Evolutionary conservation across 2,888 invertebrate species (phyloP).

Genomic region (Drosophila atroscutellata): DNA sequence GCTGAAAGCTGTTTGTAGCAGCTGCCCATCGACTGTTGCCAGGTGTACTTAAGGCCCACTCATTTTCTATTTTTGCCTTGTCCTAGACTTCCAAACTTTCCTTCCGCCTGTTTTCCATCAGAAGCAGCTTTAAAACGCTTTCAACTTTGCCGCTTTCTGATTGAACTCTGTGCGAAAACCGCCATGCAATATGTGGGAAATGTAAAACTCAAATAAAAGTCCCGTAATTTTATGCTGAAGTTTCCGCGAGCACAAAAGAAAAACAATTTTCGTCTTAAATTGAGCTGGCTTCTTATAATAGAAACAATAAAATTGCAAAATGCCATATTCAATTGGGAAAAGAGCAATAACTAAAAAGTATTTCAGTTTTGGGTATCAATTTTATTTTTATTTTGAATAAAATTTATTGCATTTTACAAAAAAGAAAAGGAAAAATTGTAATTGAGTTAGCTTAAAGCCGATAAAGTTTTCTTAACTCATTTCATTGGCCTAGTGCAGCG

Average conservation of each 20-base stretch:
- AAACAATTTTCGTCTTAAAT: background rate
- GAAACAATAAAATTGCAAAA: background rate
- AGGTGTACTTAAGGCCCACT: constrained; percentile 36
- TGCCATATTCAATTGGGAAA: background rate
- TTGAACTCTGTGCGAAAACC: background rate
- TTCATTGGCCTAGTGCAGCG: constrained; percentile 29
- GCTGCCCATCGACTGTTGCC: too few relatives aligned
- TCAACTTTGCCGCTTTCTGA: constrained; percentile 5
- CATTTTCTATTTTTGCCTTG: constrained; percentile 28
- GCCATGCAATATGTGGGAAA: background rate
- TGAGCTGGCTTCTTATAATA: background rate
- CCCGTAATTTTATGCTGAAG: constrained; percentile 28
- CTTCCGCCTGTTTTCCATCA: constrained; percentile 35
- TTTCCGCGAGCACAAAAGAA: background rate
- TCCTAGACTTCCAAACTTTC: constrained; percentile 7
- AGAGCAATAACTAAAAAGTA: background rate
- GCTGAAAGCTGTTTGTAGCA: constrained; percentile 29
- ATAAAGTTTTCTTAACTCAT: background rate
- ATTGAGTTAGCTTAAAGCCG: background rate
- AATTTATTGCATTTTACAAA: background rate
- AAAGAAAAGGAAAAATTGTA: background rate
- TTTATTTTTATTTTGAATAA: background rate
- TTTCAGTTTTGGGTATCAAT: background rate
- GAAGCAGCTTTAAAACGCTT: constrained; percentile 28
- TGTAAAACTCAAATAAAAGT: constrained; percentile 1